Evolutionary conservation across 2,888 invertebrate species (phyloP).

Genomic region (Clusia tigrina): DNA sequence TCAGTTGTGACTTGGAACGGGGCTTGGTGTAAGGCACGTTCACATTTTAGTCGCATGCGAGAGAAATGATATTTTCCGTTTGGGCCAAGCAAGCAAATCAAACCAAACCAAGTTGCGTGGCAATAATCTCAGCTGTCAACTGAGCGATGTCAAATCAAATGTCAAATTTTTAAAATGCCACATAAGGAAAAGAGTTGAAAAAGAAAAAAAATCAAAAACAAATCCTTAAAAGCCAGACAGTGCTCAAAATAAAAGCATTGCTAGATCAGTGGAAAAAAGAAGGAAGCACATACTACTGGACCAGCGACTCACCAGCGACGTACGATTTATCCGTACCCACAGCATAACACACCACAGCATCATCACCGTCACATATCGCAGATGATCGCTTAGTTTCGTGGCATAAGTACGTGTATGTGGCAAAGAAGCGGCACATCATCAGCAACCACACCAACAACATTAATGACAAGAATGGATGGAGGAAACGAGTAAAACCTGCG

Average conservation of each 20-base stretch:
- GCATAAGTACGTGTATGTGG: too few species aligned
- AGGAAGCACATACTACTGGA: conserved; percentile 6
- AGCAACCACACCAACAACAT: neutral
- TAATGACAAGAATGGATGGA: neutral
- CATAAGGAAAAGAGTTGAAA: too few species aligned
- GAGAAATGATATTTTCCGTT: neutral
- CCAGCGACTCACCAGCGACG: neutral
- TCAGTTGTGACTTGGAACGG: too few species aligned
- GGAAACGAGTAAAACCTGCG: neutral
- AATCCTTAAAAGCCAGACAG: neutral
- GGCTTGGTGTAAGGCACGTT: too few species aligned
- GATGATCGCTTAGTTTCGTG: neutral
- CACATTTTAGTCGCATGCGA: neutral
- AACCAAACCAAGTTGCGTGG: neutral
- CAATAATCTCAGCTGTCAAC: conserved; percentile 5
- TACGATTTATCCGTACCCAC: neutral
- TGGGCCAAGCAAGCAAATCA: neutral
- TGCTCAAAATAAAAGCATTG: neutral
- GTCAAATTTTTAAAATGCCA: too few species aligned
- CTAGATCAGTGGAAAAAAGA: neutral
- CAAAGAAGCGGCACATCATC: too few species aligned
- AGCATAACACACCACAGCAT: conserved; percentile 2
- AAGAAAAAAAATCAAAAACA: neutral
- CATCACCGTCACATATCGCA: neutral
- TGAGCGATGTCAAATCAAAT: conserved; percentile 19